Base-by-base conservation (phyloP, 2,797 vertebrate genomes). In the Craterocephalus amniculus region DNA sequence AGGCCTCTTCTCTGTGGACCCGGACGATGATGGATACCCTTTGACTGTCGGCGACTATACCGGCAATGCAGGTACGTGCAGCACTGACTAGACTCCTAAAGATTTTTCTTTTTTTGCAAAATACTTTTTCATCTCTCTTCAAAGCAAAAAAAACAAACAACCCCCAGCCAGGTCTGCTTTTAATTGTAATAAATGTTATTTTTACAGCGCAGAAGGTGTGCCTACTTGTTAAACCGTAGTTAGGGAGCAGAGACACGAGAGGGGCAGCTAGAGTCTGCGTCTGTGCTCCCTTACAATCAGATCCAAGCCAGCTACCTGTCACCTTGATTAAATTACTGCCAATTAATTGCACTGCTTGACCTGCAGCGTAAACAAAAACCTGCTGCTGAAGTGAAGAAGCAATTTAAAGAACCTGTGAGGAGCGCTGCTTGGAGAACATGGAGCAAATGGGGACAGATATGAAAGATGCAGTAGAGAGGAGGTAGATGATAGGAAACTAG, bases 11-110 rank as follows among this genome's bases (percentile, higher is more conserved):
- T 99, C 98, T 0, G 98, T 99, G 1, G 96, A 99, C 86, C 94
- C 98, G 0, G 98, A 99, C 75, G 97, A 97, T 76, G 98, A 99
- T 0, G 97, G 97, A 70, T 99, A 97, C 90, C 96, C 98, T 1
- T 76, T 99, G 85, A 96, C 93, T 0, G 89, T 98, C 12, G 94
- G 96, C 0, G 97, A 95, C 87, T 99, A 99, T 86, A 96, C 97
- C 0, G 98, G 98, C 73, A 99, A 96, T 0, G 97, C 98, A 94
- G 98, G 98, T 98, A 85, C 45, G 95, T 95, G 29, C 56, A 6
- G 12, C 27, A 22, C 32, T 56, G 11, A 12, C 5, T 58, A 62
- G 81, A 74, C 65, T 74, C 69, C 26, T 74, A 77, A n/a, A 52
- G 12, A 64, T 34, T 70, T 58, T 67, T 55, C 58, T 31, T 67